Conservation (phyloP, 2,113 vertebrate genomes). For the Columbina picui region DNA sequence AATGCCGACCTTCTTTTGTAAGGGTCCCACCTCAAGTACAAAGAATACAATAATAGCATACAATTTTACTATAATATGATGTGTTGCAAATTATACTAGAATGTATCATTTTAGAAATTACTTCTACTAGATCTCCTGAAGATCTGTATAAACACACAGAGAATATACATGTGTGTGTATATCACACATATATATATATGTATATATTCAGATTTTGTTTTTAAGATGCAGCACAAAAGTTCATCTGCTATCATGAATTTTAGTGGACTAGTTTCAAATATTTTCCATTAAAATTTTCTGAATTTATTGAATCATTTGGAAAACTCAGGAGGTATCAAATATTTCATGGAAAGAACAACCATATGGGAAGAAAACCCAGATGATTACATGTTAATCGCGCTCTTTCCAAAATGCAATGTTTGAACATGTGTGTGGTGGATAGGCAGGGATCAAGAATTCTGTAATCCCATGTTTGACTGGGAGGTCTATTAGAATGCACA, state of each 20-base stretch:
- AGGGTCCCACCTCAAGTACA: background rate
- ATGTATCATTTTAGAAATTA: background rate
- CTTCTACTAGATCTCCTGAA: background rate
- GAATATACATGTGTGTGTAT: background rate
- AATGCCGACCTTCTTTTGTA: background rate
- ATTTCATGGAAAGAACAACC: background rate
- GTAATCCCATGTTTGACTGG: background rate
- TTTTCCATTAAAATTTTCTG: background rate
- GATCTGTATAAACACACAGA: background rate
- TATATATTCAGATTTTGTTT: background rate
- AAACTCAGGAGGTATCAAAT: background rate
- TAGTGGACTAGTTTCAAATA: background rate
- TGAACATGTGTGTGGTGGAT: background rate
- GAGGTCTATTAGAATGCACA: background rate
- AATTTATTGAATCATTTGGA: background rate
- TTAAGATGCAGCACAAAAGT: background rate
- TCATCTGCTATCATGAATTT: accelerated
- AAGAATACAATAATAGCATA: background rate
- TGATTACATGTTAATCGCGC: background rate
- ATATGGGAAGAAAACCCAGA: background rate
- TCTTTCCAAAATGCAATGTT: background rate
- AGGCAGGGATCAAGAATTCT: background rate
- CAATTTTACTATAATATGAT: background rate
- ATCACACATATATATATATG: no score
- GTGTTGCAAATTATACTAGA: background rate